phyloP scores from a whole-genome alignment of 2,888 invertebrate species.

The Sympetrum striolatum region DNA sequence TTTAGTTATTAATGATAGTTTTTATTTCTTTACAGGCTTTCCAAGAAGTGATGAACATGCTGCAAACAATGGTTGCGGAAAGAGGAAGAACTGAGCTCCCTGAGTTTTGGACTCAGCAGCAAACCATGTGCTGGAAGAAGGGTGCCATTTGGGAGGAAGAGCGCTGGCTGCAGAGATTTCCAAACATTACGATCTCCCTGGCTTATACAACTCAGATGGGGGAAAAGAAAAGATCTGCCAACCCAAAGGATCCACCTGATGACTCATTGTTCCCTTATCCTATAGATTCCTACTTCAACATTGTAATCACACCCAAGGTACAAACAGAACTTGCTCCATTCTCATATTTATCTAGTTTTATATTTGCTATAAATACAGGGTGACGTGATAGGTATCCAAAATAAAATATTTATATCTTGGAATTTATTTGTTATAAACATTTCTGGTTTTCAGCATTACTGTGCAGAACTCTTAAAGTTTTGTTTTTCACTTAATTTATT shows the following conservation, averaged over 20 bases:
- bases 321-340: background rate
- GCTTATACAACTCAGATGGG: conserved; percentile 3
- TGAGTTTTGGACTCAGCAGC: conserved; percentile 50
- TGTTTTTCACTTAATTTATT: too few relatives aligned
- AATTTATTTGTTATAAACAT: too few relatives aligned
- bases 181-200: conserved; percentile 49
- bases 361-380: background rate
- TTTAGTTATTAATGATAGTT: too few relatives aligned
- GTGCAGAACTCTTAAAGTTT: too few relatives aligned
- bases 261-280: background rate
- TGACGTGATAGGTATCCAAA: background rate
- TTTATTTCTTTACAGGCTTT: conserved; percentile 47
- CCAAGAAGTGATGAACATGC: conserved; percentile 46
- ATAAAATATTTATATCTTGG: too few relatives aligned
- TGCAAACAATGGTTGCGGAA: conserved; percentile 19
- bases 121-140: conserved; percentile 48
- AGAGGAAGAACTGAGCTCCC: conserved; percentile 39
- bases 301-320: conserved; percentile 46
- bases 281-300: conserved; percentile 46
- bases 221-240: background rate
- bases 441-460: too few relatives aligned
- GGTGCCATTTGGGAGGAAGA: conserved; percentile 46
- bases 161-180: conserved; percentile 47
- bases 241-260: background rate
- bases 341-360: conserved; percentile 39